These are phyloP conservation scores for Phenacoccus solenopsis DNA, from an alignment of 1,140 invertebrate genomes.

Conservation along the genomic window DNA sequence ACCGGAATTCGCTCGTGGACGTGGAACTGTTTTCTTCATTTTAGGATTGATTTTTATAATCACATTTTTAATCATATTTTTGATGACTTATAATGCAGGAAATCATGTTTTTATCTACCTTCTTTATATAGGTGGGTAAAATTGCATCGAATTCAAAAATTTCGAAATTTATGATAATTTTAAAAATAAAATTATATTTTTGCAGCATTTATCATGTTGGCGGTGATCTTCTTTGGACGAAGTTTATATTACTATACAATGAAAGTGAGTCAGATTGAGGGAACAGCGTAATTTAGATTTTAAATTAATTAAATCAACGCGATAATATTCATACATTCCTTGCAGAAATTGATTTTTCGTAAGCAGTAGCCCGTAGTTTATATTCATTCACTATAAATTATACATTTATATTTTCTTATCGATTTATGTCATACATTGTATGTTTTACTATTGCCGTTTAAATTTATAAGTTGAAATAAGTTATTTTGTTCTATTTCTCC, in stretches of 20 bases:
- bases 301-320: not conserved
- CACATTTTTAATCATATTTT: constrained; percentile 66
- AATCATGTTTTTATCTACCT: constrained; percentile 64
- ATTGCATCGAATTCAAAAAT: not conserved
- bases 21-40: constrained; percentile 68
- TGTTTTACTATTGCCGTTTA: not conserved
- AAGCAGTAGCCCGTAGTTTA: not conserved
- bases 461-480: too few relatives aligned
- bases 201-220: constrained; percentile 56
- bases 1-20: constrained; percentile 60
- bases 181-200: constrained; percentile 23
- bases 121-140: constrained; percentile 56
- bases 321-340: not conserved
- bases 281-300: constrained; percentile 36
- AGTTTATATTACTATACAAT: constrained; percentile 79
- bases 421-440: not conserved
- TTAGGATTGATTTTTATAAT: constrained; percentile 56
- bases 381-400: not conserved
- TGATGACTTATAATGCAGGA: constrained; percentile 40
- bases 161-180: constrained; percentile 11
- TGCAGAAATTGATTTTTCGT: not conserved
- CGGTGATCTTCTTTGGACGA: constrained; percentile 56
- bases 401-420: not conserved
- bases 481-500: not conserved
- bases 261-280: constrained; percentile 77